Conservation (phyloP, 2,113 vertebrate genomes). For the Rhinoderma darwinii region DNA sequence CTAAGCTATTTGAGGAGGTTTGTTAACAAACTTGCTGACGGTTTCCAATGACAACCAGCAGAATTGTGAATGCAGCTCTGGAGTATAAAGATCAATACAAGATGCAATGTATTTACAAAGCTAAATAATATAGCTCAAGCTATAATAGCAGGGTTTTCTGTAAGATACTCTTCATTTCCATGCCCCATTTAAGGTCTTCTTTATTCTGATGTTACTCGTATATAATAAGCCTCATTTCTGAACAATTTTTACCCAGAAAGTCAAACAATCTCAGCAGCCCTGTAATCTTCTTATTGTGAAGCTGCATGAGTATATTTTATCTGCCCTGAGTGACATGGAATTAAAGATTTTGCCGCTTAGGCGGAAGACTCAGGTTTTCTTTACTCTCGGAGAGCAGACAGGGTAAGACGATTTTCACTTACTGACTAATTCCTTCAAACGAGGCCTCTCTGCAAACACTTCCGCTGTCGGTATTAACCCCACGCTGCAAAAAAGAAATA, state of each 20-base stretch:
- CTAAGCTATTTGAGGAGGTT: neutral
- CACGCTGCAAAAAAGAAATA: constrained; percentile 72
- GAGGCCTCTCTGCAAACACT: constrained; percentile 87
- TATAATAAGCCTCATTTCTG: neutral
- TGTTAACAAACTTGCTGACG: neutral
- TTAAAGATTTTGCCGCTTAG: neutral
- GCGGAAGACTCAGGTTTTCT: neutral
- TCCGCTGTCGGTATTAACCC: constrained; percentile 90
- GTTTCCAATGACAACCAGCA: no score
- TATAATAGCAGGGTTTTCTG: neutral
- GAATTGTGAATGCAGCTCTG: neutral
- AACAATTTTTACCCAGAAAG: neutral
- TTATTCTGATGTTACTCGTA: neutral
- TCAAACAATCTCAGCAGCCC: neutral
- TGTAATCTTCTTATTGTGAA: constrained; percentile 6
- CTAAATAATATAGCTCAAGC: neutral
- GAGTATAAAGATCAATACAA: neutral
- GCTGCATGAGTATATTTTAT: neutral
- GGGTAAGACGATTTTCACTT: constrained; percentile 66
- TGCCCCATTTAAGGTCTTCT: neutral
- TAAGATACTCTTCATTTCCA: neutral
- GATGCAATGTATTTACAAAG: neutral
- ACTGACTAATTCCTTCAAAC: constrained; percentile 93
- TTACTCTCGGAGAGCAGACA: neutral
- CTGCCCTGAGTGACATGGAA: neutral